Percentiles rank a stretch among this genome's conserved stretches.
Conservation (phyloP, 2,113 vertebrate species). For the Tenebrosternarchus preto region DNA sequence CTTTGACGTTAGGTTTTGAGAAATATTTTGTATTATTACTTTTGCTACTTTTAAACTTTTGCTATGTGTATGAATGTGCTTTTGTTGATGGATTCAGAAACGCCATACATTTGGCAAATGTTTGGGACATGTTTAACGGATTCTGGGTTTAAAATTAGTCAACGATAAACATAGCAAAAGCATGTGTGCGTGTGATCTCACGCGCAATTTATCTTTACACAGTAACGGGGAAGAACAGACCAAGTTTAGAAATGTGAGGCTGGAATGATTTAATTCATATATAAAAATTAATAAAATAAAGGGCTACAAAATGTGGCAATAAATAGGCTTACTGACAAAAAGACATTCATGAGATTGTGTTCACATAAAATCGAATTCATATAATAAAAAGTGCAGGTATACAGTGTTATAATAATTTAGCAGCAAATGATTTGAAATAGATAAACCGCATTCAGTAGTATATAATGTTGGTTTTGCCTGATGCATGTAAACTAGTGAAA, state of each 20-base stretch:
- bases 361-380: constrained; percentile 26
- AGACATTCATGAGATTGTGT: background rate
- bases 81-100: too few species aligned
- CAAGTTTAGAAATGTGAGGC: too few species aligned
- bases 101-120: too few species aligned
- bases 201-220: too few species aligned
- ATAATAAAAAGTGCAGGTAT: constrained; percentile 29
- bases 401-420: background rate
- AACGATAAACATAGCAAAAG: too few species aligned
- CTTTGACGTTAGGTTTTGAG: too few species aligned
- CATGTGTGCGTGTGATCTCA: background rate
- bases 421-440: background rate
- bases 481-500: too few species aligned
- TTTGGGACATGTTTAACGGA: too few species aligned
- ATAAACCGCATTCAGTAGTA: background rate
- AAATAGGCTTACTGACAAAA: constrained; percentile 25
- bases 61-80: too few species aligned
- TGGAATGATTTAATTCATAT: constrained; percentile 22
- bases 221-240: background rate
- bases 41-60: too few species aligned
- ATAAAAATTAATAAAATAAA: constrained; percentile 14
- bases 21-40: too few species aligned
- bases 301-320: constrained; percentile 10
- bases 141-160: too few species aligned
- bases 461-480: background rate